phyloP scores from a whole-genome alignment of 1,140 invertebrate species.

The Acromyrmex heyeri region DNA sequence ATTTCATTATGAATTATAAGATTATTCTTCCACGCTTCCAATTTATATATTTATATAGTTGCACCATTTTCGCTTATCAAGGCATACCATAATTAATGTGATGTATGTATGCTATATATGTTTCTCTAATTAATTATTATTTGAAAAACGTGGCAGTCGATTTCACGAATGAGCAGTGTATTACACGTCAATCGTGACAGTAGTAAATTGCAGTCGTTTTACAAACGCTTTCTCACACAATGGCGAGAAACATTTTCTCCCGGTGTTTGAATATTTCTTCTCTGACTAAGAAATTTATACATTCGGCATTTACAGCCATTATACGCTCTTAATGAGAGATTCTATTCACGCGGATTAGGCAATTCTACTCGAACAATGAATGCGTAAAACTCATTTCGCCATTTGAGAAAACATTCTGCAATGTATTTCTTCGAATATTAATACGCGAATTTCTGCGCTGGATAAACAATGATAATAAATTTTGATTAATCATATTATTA shows the following conservation, averaged over 20 bases:
- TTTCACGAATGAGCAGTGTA: slow-evolving; percentile 26
- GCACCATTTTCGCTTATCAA: slow-evolving; percentile 6
- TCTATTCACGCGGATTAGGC: slow-evolving; percentile 32
- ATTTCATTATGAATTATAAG: slow-evolving; percentile 29
- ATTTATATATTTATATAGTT: slow-evolving; percentile 52
- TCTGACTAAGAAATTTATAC: slow-evolving; percentile 49
- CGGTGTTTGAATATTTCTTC: slow-evolving; percentile 37
- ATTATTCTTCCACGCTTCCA: slow-evolving; percentile 22
- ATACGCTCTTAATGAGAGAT: slow-evolving; percentile 62
- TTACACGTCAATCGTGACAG: slow-evolving; percentile 66
- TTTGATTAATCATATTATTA: slow-evolving; percentile 44
- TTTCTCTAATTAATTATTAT: slow-evolving; percentile 57
- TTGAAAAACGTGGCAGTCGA: slow-evolving; percentile 33
- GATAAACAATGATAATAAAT: background rate
- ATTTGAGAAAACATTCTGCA: background rate
- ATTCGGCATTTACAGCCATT: slow-evolving; percentile 48
- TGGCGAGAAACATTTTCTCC: slow-evolving; percentile 49
- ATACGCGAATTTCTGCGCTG: slow-evolving; percentile 17
- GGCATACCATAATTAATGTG: background rate
- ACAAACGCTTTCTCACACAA: slow-evolving; percentile 54
- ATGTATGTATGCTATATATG: background rate
- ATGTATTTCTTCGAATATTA: slow-evolving; percentile 3
- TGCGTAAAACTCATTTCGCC: slow-evolving; percentile 31
- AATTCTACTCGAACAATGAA: slow-evolving; percentile 61
- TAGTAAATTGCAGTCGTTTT: slow-evolving; percentile 55